A percentile compares a stretch with the other conserved stretches of the same genome.
Conservation (phyloP, 2,113 vertebrate genomes). For the Oncorhynchus gorbuscha region DNA sequence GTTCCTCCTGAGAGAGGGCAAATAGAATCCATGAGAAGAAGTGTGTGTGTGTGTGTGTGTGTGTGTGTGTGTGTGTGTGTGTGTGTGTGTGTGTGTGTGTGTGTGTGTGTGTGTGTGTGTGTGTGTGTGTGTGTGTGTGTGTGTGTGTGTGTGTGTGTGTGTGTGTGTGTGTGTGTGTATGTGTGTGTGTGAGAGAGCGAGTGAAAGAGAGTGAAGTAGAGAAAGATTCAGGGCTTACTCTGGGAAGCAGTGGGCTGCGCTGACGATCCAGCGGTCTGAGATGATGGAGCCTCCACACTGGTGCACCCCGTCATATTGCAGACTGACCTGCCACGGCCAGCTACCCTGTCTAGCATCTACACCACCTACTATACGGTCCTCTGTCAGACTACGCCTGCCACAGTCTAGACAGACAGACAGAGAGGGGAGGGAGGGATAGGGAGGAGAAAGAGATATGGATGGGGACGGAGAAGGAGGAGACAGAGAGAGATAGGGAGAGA, state of each 20-base stretch:
- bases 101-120: too few relatives aligned
- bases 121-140: too few relatives aligned
- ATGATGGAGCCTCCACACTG: constrained; percentile 88
- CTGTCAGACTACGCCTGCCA: constrained; percentile 80
- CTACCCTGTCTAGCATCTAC: constrained; percentile 80
- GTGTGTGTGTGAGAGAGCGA: neutral
- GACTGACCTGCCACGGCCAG: constrained; percentile 91
- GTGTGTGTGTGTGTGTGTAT: too few relatives aligned
- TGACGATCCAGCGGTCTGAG: constrained; percentile 85
- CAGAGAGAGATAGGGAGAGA: too few relatives aligned
- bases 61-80: constrained; percentile 59
- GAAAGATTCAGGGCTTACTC: constrained; percentile 64
- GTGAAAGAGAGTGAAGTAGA: neutral
- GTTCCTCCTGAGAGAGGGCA: constrained; percentile 79
- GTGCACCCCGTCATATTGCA: constrained; percentile 83
- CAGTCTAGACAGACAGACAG: constrained; percentile 71
- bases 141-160: too few relatives aligned
- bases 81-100: too few relatives aligned
- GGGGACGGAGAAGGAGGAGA: neutral
- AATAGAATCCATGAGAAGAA: constrained; percentile 85
- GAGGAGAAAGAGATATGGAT: neutral
- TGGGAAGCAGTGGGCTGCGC: constrained; percentile 88
- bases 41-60: constrained; percentile 79
- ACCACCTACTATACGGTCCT: constrained; percentile 86
- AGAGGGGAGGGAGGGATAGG: neutral